These are phyloP conservation scores for Apis cerana DNA, from an alignment of 1,140 invertebrate species.

Conservation along the genomic window DNA sequence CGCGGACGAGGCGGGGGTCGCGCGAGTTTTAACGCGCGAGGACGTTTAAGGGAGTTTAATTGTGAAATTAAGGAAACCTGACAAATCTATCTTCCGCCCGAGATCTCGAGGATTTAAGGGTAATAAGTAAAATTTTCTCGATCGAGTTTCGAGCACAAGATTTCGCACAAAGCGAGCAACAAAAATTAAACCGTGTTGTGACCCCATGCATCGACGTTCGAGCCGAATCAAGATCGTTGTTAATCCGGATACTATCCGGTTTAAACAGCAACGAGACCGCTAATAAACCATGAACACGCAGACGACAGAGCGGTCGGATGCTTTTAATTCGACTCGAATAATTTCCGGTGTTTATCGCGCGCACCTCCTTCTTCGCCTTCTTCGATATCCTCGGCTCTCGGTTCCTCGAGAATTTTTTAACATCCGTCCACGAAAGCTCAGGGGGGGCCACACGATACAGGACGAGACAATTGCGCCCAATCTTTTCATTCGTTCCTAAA, in stretches of 20 bases:
- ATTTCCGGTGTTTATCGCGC: constrained; percentile 17
- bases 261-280: constrained; percentile 15
- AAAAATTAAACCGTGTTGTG: background rate
- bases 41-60: constrained; percentile 1
- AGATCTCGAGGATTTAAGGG: background rate
- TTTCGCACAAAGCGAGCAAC: constrained; percentile 3
- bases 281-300: constrained; percentile 20
- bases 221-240: constrained; percentile 9
- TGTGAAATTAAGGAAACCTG: constrained; percentile 38
- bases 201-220: background rate
- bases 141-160: background rate
- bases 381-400: background rate
- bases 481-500: constrained; percentile 73
- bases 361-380: background rate
- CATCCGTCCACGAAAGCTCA: constrained; percentile 41
- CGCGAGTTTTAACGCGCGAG: constrained; percentile 7
- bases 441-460: constrained; percentile 58
- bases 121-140: background rate
- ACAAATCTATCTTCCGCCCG: constrained; percentile 12
- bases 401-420: constrained; percentile 27
- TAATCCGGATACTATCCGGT: background rate
- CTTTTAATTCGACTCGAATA: constrained; percentile 50
- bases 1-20: background rate
- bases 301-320: background rate
- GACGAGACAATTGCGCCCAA: constrained; percentile 75